Evolutionary conservation across 2,888 invertebrate species (phyloP).

Genomic region (Microplitis deprimator): DNA sequence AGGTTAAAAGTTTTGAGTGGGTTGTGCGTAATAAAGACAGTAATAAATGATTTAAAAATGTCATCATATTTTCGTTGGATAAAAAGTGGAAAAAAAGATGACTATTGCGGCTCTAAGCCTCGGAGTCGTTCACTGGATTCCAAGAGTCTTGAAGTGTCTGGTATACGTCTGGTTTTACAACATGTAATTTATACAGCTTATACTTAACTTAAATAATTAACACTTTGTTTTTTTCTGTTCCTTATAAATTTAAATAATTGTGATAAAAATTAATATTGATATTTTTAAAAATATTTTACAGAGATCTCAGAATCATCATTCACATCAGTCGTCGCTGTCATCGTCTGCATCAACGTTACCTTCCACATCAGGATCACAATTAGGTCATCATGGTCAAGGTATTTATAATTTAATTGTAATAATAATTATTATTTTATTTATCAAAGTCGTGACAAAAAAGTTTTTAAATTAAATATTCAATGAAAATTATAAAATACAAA

Average conservation of each 20-base stretch:
- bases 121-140: conserved; percentile 83
- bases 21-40: neutral
- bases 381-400: neutral
- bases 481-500: too few relatives aligned
- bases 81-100: conserved; percentile 76
- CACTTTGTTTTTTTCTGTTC: neutral
- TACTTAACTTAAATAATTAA: conserved; percentile 17
- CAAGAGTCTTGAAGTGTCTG: conserved; percentile 80
- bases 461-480: too few relatives aligned
- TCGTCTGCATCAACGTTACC: conserved; percentile 6
- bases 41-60: conserved; percentile 68
- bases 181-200: conserved; percentile 65
- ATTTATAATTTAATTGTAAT: conserved; percentile 17
- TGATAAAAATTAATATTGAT: neutral
- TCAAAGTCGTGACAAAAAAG: conserved; percentile 15
- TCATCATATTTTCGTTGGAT: conserved; percentile 82
- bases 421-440: conserved; percentile 18
- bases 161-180: conserved; percentile 76
- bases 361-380: conserved; percentile 72
- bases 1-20: neutral
- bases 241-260: neutral
- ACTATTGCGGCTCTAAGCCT: conserved; percentile 76
- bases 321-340: conserved; percentile 52
- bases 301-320: conserved; percentile 75
- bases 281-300: conserved; percentile 73